Conservation (phyloP, 2,888 invertebrate species). For the Slavum lentiscoides region DNA sequence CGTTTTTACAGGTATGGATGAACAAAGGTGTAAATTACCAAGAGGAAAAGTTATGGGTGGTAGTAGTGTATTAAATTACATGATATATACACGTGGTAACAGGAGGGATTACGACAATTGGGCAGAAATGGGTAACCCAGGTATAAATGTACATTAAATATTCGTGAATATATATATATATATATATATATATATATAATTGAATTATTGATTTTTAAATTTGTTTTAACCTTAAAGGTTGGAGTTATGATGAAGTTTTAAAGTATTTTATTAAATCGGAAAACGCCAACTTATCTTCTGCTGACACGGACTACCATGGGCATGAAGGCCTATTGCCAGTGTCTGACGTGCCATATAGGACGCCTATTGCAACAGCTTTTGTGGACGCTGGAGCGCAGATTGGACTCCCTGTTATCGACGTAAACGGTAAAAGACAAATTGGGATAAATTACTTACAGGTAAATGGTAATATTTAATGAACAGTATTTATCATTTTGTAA, state of each 20-base stretch:
- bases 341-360: constrained; percentile 64
- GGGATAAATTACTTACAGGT: constrained; percentile 68
- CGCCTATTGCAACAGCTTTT: constrained; percentile 68
- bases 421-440: constrained; percentile 67
- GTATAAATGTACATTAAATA: constrained; percentile 57
- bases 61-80: constrained; percentile 76
- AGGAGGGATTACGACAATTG: constrained; percentile 76
- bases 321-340: constrained; percentile 66
- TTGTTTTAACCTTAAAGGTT: constrained; percentile 61
- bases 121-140: constrained; percentile 71
- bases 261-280: constrained; percentile 80
- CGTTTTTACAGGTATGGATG: constrained; percentile 47
- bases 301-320: constrained; percentile 64
- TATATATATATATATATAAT: not conserved
- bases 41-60: constrained; percentile 81
- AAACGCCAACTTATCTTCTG: constrained; percentile 68
- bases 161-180: too few relatives aligned
- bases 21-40: constrained; percentile 54
- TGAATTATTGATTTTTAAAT: not conserved
- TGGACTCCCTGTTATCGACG: constrained; percentile 67
- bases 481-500: too few relatives aligned
- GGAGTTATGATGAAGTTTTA: constrained; percentile 75
- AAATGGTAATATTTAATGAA: not conserved
- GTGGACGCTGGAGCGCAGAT: constrained; percentile 67
- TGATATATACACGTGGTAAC: constrained; percentile 77